phyloP scores from a whole-genome alignment of 1,140 invertebrate species.

The Adelges cooleyi region DNA sequence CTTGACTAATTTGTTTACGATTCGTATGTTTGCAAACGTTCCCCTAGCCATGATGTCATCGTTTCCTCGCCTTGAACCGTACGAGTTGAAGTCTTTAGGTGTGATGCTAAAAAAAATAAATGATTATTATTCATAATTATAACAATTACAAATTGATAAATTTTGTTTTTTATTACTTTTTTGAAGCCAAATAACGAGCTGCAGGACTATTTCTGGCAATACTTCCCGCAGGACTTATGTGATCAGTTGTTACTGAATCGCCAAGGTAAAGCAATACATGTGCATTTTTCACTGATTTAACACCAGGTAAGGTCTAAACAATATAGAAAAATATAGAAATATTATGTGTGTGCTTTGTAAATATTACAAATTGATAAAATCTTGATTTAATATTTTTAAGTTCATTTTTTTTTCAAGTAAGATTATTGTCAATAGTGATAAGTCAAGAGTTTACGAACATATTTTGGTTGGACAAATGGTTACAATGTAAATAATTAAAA shows the following conservation, averaged over 20 bases:
- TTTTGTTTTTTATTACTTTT: no score
- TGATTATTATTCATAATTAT: neutral
- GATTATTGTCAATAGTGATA: no score
- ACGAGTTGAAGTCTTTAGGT: slow-evolving; percentile 93
- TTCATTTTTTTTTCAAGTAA: neutral
- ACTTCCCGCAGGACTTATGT: slow-evolving; percentile 95
- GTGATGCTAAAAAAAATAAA: slow-evolving; percentile 50
- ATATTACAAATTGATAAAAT: no score
- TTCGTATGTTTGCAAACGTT: slow-evolving; percentile 95
- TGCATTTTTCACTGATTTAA: slow-evolving; percentile 51
- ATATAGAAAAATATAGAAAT: neutral
- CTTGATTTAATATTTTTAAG: no score
- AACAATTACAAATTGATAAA: neutral
- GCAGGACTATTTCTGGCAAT: slow-evolving; percentile 91
- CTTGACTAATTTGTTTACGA: slow-evolving; percentile 81
- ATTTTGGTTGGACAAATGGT: no score
- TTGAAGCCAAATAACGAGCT: slow-evolving; percentile 64
- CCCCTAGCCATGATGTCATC: slow-evolving; percentile 94
- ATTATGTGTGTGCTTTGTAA: no score
- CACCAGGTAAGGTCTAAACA: slow-evolving; percentile 45
- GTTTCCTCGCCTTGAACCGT: slow-evolving; percentile 90
- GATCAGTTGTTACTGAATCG: slow-evolving; percentile 95
- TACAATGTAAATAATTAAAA: no score
- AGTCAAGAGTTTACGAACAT: no score
- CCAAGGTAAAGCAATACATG: slow-evolving; percentile 75